Evolutionary conservation across 2,113 vertebrate species (phyloP).

Genomic region (Brachyhypopomus occidentalis): DNA sequence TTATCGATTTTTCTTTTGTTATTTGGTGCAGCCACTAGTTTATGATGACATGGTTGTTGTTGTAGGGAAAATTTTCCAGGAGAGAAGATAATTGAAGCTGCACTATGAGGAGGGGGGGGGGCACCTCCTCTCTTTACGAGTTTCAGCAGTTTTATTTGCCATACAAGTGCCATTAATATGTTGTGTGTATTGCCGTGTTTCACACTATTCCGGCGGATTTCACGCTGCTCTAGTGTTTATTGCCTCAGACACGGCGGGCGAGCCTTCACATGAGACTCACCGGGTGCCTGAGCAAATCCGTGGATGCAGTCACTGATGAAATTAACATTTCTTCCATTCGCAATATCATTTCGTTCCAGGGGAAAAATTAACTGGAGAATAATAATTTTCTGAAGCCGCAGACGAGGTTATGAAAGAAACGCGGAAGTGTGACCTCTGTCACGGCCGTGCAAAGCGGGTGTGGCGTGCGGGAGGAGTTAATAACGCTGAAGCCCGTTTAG

Average conservation of each 20-base stretch:
- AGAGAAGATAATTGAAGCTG: conserved; percentile 56
- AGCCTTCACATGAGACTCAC: conserved; percentile 12
- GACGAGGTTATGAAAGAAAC: conserved; percentile 32
- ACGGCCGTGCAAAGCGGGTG: conserved; percentile 6
- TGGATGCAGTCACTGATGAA: conserved; percentile 49
- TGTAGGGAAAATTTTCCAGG: conserved; percentile 53
- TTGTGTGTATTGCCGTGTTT: conserved; percentile 33
- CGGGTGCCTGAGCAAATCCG: conserved; percentile 33
- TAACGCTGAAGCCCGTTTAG: conserved; percentile 38
- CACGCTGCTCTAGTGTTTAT: conserved; percentile 41
- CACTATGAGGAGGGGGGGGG: conserved; percentile 59
- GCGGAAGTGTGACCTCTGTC: conserved; percentile 31
- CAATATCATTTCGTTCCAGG: conserved; percentile 35
- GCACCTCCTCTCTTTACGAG: conserved; percentile 46
- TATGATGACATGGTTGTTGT: conserved; percentile 53
- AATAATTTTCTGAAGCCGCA: conserved; percentile 11
- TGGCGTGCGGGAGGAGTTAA: conserved; percentile 8
- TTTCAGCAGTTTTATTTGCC: conserved; percentile 49
- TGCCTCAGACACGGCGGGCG: conserved; percentile 14
- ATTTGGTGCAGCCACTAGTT: conserved; percentile 56
- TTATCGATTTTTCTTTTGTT: conserved; percentile 64
- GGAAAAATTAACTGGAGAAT: conserved; percentile 38
- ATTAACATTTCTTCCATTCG: conserved; percentile 46
- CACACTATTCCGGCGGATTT: conserved; percentile 29
- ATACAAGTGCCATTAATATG: conserved; percentile 57